These are phyloP conservation scores for Prosapia bicincta DNA, from an alignment of 2,888 invertebrate genomes.

Conservation along the genomic window DNA sequence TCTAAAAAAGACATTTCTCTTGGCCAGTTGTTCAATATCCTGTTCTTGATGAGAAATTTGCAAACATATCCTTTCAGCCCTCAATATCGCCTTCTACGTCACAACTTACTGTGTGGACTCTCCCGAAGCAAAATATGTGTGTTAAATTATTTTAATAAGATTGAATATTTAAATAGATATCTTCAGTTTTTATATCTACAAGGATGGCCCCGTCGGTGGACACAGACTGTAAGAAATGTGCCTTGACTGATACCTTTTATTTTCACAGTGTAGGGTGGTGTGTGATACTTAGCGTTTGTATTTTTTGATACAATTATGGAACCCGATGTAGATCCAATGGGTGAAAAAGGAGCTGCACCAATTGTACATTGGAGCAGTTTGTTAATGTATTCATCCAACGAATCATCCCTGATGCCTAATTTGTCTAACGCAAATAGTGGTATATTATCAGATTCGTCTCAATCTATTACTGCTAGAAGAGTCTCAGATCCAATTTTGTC, in stretches of 20 bases:
- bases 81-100: slow-evolving; percentile 3
- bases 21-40: background rate
- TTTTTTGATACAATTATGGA: slow-evolving; percentile 22
- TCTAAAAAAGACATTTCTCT: background rate
- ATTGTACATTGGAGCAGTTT: slow-evolving; percentile 46
- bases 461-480: no score
- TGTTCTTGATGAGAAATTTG: slow-evolving; percentile 34
- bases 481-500: no score
- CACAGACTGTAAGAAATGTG: slow-evolving; percentile 28
- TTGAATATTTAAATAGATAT: slow-evolving; percentile 30
- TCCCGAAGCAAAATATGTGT: background rate
- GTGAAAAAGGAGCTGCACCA: slow-evolving; percentile 42
- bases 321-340: slow-evolving; percentile 12
- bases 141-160: background rate
- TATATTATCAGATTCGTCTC: slow-evolving; percentile 50
- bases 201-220: slow-evolving; percentile 46
- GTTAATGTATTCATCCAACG: slow-evolving; percentile 40
- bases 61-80: slow-evolving; percentile 8
- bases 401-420: slow-evolving; percentile 12
- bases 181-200: slow-evolving; percentile 43
- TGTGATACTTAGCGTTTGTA: background rate
- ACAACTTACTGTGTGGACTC: background rate
- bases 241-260: slow-evolving; percentile 13
- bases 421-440: slow-evolving; percentile 47
- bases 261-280: background rate